Evolutionary conservation across 2,113 vertebrate genomes (phyloP), one percentile per base, ranked within the genome.

Genomic region (Equus przewalskii): DNA sequence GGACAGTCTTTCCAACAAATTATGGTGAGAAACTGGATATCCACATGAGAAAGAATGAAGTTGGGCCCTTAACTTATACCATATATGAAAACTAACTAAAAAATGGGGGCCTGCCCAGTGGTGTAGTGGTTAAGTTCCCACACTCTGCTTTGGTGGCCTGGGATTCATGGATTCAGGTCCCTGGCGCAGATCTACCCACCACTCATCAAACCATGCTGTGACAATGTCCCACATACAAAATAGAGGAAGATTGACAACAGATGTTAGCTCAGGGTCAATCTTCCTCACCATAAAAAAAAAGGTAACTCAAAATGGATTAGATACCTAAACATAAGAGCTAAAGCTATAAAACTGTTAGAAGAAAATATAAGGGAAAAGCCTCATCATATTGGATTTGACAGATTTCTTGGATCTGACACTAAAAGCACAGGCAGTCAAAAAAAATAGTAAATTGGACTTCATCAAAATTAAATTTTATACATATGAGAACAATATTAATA

Each of bases 321-420:
- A 91, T 18, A 60, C 18, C n/a, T 75, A 75, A 69, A 56, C 6
- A 24, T 10, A 65, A 51, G 6, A 89, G 6, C 33, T 73, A 41
- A 97, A 96, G 19, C 33, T 80, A 33, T 65, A 49, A 79, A 93
- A 90, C 33, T 72, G 9, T 84, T 49, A 60, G 26, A 56, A 93
- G 30, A 83, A 91, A 65, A 80, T 30, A 80, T 44, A 36, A 19
- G 21, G 3, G 8, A 64, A 73, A 84, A 6, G 3, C 33, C 72
- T 87, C 18, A 70, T 83, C 15, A 60, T 49, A 14, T 15, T 93
- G n/a, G 24, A 82, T 73, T 78, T 96, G 26, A 22, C 54, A 95
- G 18, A 24, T 49, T 82, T 75, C 9, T n/a, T 81, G 24, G 16
- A 44, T 64, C 26, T 75, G 13, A 64, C 12, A 84, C 58, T 30